phyloP scores from a whole-genome alignment of 2,888 invertebrate species.

The Aplocera efformata region DNA sequence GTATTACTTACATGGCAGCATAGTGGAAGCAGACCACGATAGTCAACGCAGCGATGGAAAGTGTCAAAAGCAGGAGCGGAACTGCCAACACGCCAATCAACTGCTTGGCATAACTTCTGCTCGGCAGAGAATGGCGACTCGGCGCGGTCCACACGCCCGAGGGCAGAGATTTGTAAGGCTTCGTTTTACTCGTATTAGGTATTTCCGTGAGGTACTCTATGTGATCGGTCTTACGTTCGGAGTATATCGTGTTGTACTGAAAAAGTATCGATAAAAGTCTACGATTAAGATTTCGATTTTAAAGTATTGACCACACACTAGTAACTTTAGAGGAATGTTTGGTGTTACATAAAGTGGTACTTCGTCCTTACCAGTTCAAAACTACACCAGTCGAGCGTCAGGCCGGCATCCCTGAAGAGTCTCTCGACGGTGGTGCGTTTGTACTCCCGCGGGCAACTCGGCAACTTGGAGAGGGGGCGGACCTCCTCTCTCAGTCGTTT shows the following conservation, averaged over 20 bases:
- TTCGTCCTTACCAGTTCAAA: slow-evolving; percentile 86
- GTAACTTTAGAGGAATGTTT: too few species aligned
- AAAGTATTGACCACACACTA: too few species aligned
- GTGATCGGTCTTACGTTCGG: slow-evolving; percentile 51
- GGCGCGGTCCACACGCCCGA: slow-evolving; percentile 81
- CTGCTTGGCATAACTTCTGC: slow-evolving; percentile 85
- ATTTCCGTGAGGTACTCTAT: slow-evolving; percentile 58
- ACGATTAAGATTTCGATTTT: too few species aligned
- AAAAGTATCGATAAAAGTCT: too few species aligned
- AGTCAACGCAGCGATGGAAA: slow-evolving; percentile 84
- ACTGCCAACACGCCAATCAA: slow-evolving; percentile 85
- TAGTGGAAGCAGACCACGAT: slow-evolving; percentile 88
- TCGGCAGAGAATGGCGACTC: slow-evolving; percentile 80
- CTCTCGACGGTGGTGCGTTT: slow-evolving; percentile 93
- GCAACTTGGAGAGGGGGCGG: slow-evolving; percentile 87
- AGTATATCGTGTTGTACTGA: slow-evolving; percentile 70
- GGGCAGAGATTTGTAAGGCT: slow-evolving; percentile 28
- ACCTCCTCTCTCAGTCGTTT: slow-evolving; percentile 89
- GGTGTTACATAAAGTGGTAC: too few species aligned
- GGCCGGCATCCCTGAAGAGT: slow-evolving; percentile 88
- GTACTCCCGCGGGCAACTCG: slow-evolving; percentile 89
- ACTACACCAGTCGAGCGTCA: slow-evolving; percentile 93
- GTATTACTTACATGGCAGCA: slow-evolving; percentile 89
- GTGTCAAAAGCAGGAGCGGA: slow-evolving; percentile 84
- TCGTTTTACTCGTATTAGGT: slow-evolving; percentile 39